Base-by-base conservation (phyloP, 2,797 vertebrate species). In the Astyanax mexicanus region DNA sequence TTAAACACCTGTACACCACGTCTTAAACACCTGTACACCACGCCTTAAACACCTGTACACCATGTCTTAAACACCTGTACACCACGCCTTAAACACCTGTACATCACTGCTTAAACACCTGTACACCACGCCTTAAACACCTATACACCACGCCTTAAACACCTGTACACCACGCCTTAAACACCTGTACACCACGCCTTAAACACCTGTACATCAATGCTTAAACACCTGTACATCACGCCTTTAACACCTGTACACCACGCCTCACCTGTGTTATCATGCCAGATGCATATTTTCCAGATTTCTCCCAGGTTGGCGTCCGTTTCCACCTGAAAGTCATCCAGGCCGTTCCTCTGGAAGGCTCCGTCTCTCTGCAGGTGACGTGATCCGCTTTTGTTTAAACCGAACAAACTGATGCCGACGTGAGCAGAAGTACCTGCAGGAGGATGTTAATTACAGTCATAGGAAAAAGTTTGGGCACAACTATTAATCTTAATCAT, bases 231-330 rank as follows among this genome's bases (percentile, higher is more conserved):
- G 21, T 58, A 35, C 4, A 23, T 44, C 4, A 35, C 9, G 21
- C 47, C 25, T 25, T n/a, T n/a, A n/a, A n/a, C n/a, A n/a, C n/a
- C 35, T 64, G 21, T 58, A 35, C 4, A 23, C 44, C 4, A 35
- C 9, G 21, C 47, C 25, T 25, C 32, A 77, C 94, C 94, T 77
- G 94, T 95, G 86, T 95, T 95, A 77, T 95, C 93, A 29, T 95
- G 94, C 94, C 94, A 95, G 67, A 95, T 85, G 40, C 89, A 88
- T 51, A 95, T 94, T 88, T 95, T 95, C 93, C 93, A 94, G 57
- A 94, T 87, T 75, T 95, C 93, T 65, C 93, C 92, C 69, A 95
- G 80, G 83, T 86, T 92, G 78, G 86, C 82, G 4, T 95, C 91
- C 0, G 92, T 94, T 87, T 95, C 94, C 69, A 95, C 55, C 70